Base-by-base conservation (phyloP, 2,113 vertebrate species). In the Lagopus leucura region DNA sequence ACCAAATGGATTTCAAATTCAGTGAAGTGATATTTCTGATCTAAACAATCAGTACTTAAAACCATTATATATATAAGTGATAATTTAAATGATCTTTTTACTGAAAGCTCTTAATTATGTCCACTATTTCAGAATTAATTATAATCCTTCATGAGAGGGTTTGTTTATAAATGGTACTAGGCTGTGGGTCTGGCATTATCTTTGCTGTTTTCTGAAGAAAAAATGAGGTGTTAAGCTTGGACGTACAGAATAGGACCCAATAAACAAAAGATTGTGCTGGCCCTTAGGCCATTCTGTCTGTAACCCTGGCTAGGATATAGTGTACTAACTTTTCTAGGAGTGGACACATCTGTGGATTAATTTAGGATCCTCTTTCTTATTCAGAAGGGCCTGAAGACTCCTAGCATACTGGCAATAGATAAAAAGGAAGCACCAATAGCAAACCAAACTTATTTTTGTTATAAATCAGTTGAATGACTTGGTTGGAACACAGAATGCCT, bases 141-240 rank as follows among this genome's bases (percentile, higher is more conserved):
- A 2, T 55, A 54, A 80, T 6, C 5, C 13, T 90, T 88, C 8
- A 8, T 60, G 28, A 69, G 13, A 11, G 21, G 38, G 13, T 21
- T 74, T 67, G 8, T 65, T 65, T 45, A 28, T 69, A 87, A 88
- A 25, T 40, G 80, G 61, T 85, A 47, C 18, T 43, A 34, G 38
- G 3, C 12, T 76, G 4, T 16, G 11, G 6, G 6, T 79, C 43
- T 70, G 42, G 11, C 30, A 55, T 10, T 7, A 6, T 52, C 72
- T 84, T 82, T 52, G 36, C 58, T 84, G 17, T 52, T 90, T 93
- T 21, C 43, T 80, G 43, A 61, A 54, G 19, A 22, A 69, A 72
- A 87, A 87, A 19, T 0, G 7, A 72, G 11, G 2, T 32, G 16
- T 81, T 66, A 45, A 50, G 3, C 24, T 50, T 36, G 57, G 15